Evolutionary conservation across 2,888 invertebrate species (phyloP), one percentile per base, ranked within the genome.

Genomic region (Yponomeuta cagnagella): DNA sequence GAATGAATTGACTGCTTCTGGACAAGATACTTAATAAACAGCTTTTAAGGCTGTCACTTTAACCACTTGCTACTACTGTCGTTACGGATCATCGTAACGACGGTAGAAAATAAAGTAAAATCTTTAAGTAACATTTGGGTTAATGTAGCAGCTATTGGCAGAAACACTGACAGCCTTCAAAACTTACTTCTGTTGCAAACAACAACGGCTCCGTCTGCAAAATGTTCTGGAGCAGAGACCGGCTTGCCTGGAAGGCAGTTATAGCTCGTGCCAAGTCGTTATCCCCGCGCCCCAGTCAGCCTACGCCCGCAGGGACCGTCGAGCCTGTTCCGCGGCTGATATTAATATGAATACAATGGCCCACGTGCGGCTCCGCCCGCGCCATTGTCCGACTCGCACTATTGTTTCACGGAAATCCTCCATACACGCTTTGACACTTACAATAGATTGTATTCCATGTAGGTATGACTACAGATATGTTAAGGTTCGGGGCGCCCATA

Each of bases 341-440:
- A 82, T 82, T 82, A 77, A 79, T 85, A 83, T 81, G 86, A 83
- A 86, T 82, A 89, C 88, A 89, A 89, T 88, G 74, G 74, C 15
- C 78, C 90, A 90, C 90, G 90, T 89, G 90, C 87, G 82, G 69
- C 71, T 78, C 79, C 80, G 78, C 77, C 78, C 75, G 79, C 74
- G 72, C 87, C 83, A 89, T 90, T 90, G 90, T 90, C 87, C 82
- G 77, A 77, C 74, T 75, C 76, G 72, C 15, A 58, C 86, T 86
- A 90, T 90, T 90, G 90, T 90, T 87, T 88, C 84, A 87, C 82
- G 84, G 86, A 87, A 87, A 88, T 87, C 83, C 84, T 86, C 77
- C 78, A 76, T 82, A 85, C 84, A 86, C 78, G 84, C 81, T 84
- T 87, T 85, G 86, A 85, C 86, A 88, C 81, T 84, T 80, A 81